Evolutionary conservation across 2,797 vertebrate genomes (phyloP), one percentile per base, ranked within the genome.

Genomic region (Hyperoplus lanceolatus): DNA sequence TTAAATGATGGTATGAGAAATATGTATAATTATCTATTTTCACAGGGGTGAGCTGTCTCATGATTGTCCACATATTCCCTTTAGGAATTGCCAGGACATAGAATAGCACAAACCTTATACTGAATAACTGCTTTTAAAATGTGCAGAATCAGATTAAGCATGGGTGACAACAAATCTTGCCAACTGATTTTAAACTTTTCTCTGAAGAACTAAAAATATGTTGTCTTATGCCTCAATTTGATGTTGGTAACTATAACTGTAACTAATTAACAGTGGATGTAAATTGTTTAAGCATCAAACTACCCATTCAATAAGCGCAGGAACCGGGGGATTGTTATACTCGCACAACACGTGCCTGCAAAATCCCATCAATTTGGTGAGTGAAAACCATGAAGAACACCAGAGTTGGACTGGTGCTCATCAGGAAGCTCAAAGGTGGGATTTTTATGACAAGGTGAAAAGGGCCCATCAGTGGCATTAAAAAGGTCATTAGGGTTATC

Each of bases 401-500:
- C 90, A 90, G 87, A 81, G 73, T 55, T 75, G 69, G 61, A 72
- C 87, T 89, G 84, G 75, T 76, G 80, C 48, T 78, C 75, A 80
- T 89, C 82, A 85, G 48, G 59, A 77, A 73, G 69, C 81, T 71
- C 54, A 77, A 79, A 49, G 75, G 57, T 81, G 72, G 74, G 78
- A 81, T 84, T 77, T 92, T 91, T 92, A 93, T 84, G 81, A 81
- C 76, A 75, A 87, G 69, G 75, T 87, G 38, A 83, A 80, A 82
- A 87, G 56, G 66, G 86, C 82, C 87, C 88, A 89, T 77, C 29
- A 77, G 70, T 83, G 87, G 87, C 84, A 65, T 85, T 89, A 89
- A 89, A 88, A 81, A 75, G 85, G 84, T 82, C 80, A 79, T 67
- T 68, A 48, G 16, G 60, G 87, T 81, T 59, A 83, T 83, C 73